Evolutionary conservation across 2,113 vertebrate genomes (phyloP).

Genomic region (Mesoclemmys tuberculata): DNA sequence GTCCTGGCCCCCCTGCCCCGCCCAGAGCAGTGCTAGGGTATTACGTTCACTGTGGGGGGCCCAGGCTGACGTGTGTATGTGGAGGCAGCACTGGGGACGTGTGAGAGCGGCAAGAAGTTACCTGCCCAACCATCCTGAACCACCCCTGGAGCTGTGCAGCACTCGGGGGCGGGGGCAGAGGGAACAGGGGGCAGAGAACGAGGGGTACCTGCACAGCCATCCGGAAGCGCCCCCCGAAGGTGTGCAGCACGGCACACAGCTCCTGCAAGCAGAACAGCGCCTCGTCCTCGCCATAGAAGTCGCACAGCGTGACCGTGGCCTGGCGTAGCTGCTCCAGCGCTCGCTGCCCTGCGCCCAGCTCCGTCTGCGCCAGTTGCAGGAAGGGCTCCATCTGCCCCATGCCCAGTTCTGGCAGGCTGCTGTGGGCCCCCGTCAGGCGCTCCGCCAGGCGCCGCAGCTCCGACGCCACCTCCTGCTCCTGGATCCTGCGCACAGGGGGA

Average conservation of each 20-base stretch:
- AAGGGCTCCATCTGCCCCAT: constrained; percentile 21
- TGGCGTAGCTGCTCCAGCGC: neutral
- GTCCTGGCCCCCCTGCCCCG: too few species aligned
- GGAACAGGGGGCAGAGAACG: neutral
- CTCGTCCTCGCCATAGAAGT: constrained; percentile 42
- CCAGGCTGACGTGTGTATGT: too few species aligned
- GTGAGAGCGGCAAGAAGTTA: neutral
- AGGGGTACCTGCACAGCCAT: neutral
- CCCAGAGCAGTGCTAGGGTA: too few species aligned
- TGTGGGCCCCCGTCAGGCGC: neutral
- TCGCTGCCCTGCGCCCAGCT: neutral
- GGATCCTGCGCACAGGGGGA: neutral
- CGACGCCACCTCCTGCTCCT: neutral
- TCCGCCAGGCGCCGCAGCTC: neutral
- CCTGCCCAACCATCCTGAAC: neutral
- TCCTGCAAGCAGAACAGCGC: constrained; percentile 8
- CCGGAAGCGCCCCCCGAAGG: constrained; percentile 23
- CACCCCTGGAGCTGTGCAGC: constrained; percentile 22
- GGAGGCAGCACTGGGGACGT: neutral
- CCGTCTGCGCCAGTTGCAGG: neutral
- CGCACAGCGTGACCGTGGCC: accelerated
- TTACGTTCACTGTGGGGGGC: too few species aligned
- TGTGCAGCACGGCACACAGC: constrained; percentile 21
- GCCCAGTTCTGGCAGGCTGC: neutral
- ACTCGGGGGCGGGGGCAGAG: neutral